Evolutionary conservation across 2,888 invertebrate species (phyloP).

Genomic region (Zygogramma bicolorata): DNA sequence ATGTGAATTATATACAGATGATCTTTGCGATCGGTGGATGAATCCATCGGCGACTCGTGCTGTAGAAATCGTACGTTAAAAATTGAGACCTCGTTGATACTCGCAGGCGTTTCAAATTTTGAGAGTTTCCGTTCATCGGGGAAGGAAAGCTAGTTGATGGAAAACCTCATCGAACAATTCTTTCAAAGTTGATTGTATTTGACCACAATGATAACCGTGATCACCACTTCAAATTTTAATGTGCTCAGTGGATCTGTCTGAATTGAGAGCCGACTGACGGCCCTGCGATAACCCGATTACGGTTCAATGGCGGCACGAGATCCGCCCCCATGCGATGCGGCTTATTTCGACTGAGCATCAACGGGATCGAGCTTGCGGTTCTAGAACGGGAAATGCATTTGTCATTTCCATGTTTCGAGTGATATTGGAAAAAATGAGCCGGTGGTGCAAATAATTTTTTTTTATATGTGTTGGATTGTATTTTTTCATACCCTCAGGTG

Average conservation of each 20-base stretch:
- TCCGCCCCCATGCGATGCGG: slow-evolving; percentile 40
- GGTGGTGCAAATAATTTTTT: no score
- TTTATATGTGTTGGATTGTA: no score
- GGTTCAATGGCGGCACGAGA: slow-evolving; percentile 45
- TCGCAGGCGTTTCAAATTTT: no score
- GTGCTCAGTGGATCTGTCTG: background rate
- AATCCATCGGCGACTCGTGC: no score
- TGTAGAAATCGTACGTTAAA: no score
- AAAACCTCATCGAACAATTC: no score
- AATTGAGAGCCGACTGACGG: slow-evolving; percentile 5
- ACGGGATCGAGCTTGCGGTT: slow-evolving; percentile 25
- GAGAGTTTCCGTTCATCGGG: no score
- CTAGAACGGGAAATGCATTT: slow-evolving; percentile 21
- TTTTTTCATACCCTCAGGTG: no score
- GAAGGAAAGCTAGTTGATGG: no score
- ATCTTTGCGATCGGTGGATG: no score
- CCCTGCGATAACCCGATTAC: slow-evolving; percentile 48
- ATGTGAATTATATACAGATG: no score
- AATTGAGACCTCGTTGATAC: no score
- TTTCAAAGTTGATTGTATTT: background rate
- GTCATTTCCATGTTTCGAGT: background rate
- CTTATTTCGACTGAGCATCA: slow-evolving; percentile 39
- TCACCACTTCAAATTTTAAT: background rate
- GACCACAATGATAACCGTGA: background rate
- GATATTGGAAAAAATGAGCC: background rate